Evolutionary conservation across 2,888 invertebrate genomes (phyloP).

Genomic region (Drosophila anceps): DNA sequence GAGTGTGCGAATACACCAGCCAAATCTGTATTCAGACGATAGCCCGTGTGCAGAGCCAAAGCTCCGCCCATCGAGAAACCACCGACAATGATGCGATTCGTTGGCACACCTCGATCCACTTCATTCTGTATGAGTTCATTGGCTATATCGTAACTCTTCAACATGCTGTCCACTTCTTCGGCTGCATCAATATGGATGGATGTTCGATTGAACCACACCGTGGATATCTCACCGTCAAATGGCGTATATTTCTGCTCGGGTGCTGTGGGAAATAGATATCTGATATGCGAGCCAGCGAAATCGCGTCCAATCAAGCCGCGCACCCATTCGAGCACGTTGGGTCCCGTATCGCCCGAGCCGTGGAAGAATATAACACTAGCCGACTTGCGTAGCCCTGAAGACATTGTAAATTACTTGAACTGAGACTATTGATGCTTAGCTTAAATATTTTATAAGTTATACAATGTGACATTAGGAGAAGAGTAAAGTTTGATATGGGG

Average conservation of each 20-base stretch:
- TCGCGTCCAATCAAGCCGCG: constrained; percentile 87
- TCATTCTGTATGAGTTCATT: constrained; percentile 88
- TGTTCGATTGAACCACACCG: constrained; percentile 93
- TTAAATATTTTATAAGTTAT: background rate
- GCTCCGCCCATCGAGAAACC: constrained; percentile 96
- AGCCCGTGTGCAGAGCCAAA: constrained; percentile 90
- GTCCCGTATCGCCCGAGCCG: constrained; percentile 89
- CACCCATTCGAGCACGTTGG: constrained; percentile 87
- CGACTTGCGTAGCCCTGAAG: constrained; percentile 80
- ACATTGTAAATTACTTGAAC: background rate
- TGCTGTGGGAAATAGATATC: constrained; percentile 92
- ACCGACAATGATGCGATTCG: constrained; percentile 90
- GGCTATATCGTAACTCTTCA: constrained; percentile 86
- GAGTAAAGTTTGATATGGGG: background rate
- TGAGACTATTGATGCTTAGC: background rate
- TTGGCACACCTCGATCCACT: constrained; percentile 89
- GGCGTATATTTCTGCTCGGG: constrained; percentile 89
- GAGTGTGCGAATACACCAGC: constrained; percentile 92
- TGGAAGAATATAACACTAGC: constrained; percentile 89
- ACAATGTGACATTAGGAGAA: background rate
- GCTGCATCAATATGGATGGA: constrained; percentile 86
- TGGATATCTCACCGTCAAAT: constrained; percentile 83
- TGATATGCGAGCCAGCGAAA: constrained; percentile 88
- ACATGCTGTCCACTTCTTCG: constrained; percentile 77
- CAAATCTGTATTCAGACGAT: constrained; percentile 88